Evolutionary conservation across 1,140 invertebrate genomes (phyloP).

Genomic region (Zaprionus gabonicus): DNA sequence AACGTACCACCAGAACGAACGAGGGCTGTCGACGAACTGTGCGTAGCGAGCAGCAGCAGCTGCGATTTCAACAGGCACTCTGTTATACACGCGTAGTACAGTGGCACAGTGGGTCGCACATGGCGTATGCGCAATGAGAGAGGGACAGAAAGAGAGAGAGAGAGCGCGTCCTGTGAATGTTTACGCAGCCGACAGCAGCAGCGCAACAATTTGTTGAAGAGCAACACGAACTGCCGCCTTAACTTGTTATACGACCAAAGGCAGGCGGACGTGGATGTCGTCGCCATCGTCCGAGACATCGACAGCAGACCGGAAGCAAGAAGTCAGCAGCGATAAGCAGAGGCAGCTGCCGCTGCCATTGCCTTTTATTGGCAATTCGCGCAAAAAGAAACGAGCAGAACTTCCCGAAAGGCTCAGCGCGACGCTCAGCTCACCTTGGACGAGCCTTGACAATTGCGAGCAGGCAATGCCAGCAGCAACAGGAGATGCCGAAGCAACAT

Average conservation of each 20-base stretch:
- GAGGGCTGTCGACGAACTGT: slow-evolving; percentile 77
- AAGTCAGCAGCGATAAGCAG: slow-evolving; percentile 78
- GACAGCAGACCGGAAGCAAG: slow-evolving; percentile 71
- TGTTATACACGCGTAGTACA: slow-evolving; percentile 70
- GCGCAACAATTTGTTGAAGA: slow-evolving; percentile 80
- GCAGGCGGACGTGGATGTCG: slow-evolving; percentile 16
- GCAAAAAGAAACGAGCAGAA: neutral
- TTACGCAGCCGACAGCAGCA: slow-evolving; percentile 60
- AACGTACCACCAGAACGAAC: slow-evolving; percentile 67
- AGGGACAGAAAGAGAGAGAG: slow-evolving; percentile 8
- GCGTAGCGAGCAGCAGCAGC: slow-evolving; percentile 58
- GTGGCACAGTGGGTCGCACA: slow-evolving; percentile 74
- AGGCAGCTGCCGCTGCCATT: slow-evolving; percentile 45
- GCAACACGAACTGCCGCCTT: slow-evolving; percentile 17
- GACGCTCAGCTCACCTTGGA: slow-evolving; percentile 37
- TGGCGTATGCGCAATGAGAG: slow-evolving; percentile 72
- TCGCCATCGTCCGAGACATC: slow-evolving; percentile 46
- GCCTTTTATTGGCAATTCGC: slow-evolving; percentile 58
- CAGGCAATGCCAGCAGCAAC: slow-evolving; percentile 29
- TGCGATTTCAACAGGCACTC: slow-evolving; percentile 50
- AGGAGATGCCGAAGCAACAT: slow-evolving; percentile 39
- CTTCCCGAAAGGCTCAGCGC: neutral
- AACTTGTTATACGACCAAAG: slow-evolving; percentile 44
- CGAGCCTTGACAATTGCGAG: slow-evolving; percentile 47
- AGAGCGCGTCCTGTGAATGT: slow-evolving; percentile 23